These are phyloP conservation scores for Euwallacea fornicatus DNA, from an alignment of 1,140 invertebrate species.

Conservation along the genomic window DNA sequence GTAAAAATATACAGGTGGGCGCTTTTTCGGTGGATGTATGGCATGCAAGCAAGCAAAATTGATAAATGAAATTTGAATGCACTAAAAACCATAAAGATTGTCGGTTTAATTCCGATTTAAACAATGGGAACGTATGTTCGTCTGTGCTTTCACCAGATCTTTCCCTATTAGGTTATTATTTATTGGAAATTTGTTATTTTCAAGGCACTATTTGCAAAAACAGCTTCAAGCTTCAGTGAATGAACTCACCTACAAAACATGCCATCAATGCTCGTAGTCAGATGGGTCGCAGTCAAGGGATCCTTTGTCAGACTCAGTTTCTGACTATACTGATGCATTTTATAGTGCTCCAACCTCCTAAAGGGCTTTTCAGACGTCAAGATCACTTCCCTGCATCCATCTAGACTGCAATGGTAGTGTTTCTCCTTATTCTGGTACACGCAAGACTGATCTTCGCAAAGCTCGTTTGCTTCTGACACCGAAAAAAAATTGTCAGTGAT, in stretches of 20 bases:
- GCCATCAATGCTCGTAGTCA: slow-evolving; percentile 77
- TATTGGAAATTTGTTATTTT: no score
- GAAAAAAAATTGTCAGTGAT: slow-evolving; percentile 80
- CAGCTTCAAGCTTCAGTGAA: no score
- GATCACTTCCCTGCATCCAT: slow-evolving; percentile 84
- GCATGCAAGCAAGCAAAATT: no score
- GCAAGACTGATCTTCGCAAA: slow-evolving; percentile 70
- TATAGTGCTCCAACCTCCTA: slow-evolving; percentile 84
- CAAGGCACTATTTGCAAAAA: no score
- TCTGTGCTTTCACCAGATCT: no score
- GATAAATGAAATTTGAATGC: no score
- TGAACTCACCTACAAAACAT: slow-evolving; percentile 68
- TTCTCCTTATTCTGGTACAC: slow-evolving; percentile 76
- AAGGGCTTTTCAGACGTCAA: slow-evolving; percentile 82
- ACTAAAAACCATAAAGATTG: no score
- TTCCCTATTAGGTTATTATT: no score
- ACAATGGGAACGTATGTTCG: no score
- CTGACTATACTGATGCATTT: slow-evolving; percentile 73
- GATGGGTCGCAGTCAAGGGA: slow-evolving; percentile 63
- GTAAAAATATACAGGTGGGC: no score
- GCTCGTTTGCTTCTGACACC: slow-evolving; percentile 62
- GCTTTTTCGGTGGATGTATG: no score
- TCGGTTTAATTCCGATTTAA: no score
- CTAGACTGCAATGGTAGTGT: slow-evolving; percentile 88
- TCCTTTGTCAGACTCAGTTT: slow-evolving; percentile 60